Evolutionary conservation across 2,888 invertebrate genomes (phyloP), one percentile per base, ranked within the genome.

Genomic region (Leucoma salicis): DNA sequence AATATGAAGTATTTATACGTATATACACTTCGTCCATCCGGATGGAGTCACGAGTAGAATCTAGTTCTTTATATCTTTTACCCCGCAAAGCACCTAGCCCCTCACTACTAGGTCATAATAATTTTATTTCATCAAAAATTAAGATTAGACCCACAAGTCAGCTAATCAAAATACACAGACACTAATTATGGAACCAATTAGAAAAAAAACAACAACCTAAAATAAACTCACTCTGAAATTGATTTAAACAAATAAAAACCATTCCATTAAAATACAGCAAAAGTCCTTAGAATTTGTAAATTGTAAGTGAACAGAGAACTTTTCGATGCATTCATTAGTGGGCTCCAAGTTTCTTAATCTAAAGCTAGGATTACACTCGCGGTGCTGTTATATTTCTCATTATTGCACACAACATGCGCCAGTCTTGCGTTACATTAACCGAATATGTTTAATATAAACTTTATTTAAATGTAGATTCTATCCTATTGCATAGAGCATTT

Each of bases 301-400:
- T 72, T 70, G 74, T 74, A 71, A 75, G 74, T 76, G 74, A 70
- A 74, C 62, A 62, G 54, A 52, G 65, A 80, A 82, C 74, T 82
- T 80, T 71, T 66, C 71, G 74, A 73, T 81, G 80, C 78, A 81
- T 79, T 79, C 74, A 77, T 81, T 78, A 79, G 77, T 70, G 71
- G 70, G 58, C 68, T 66, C 62, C 59, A 78, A 82, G 72, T 79
- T 77, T 73, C 77, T 78, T 74, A 70, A 75, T 78, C 71, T 67
- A 56, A 50, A 59, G 63, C 66, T 64, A 61, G 70, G 77, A 76
- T 77, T 77, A 71, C 67, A 61, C 65, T 62, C 46, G 65, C 48
- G 48, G 53, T 45, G 32, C 39, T 49, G 37, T 61, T 54, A 57
- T 61, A 58, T 58, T 61, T 49, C 60, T 61, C 60, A 60, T 58